Conservation (phyloP, 1,140 invertebrate genomes). For the Microplitis mediator region DNA sequence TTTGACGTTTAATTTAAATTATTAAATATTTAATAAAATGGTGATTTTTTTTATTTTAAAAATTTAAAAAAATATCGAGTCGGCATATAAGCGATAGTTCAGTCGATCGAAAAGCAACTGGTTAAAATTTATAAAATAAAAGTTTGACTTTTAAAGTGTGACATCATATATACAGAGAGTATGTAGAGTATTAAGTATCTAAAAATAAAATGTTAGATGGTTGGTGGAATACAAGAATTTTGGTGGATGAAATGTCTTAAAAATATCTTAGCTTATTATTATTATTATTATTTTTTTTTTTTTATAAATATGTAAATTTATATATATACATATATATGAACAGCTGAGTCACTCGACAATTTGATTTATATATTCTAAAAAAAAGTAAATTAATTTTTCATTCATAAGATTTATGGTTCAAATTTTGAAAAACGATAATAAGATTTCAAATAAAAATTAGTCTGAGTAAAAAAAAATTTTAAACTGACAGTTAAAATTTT, state of each 20-base stretch:
- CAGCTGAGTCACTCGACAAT: not conserved
- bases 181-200: not conserved
- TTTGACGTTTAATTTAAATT: too few species aligned
- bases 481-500: too few species aligned
- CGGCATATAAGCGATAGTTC: not conserved
- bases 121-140: not conserved
- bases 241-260: conserved; percentile 2
- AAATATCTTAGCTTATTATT: not conserved
- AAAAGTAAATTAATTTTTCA: too few species aligned
- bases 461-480: too few species aligned
- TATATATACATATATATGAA: not conserved
- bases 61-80: too few species aligned
- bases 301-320: not conserved
- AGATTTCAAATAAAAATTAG: not conserved
- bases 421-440: too few species aligned
- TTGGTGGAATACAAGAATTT: conserved; percentile 2
- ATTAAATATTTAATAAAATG: too few species aligned
- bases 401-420: too few species aligned
- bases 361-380: too few species aligned
- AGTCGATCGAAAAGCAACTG: not conserved
- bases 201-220: conserved; percentile 11
- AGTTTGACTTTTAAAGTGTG: conserved; percentile 7
- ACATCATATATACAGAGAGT: conserved; percentile 8
- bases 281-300: not conserved
- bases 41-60: too few species aligned